phyloP scores from a whole-genome alignment of 2,888 invertebrate genomes.

The Xylocampa areola region DNA sequence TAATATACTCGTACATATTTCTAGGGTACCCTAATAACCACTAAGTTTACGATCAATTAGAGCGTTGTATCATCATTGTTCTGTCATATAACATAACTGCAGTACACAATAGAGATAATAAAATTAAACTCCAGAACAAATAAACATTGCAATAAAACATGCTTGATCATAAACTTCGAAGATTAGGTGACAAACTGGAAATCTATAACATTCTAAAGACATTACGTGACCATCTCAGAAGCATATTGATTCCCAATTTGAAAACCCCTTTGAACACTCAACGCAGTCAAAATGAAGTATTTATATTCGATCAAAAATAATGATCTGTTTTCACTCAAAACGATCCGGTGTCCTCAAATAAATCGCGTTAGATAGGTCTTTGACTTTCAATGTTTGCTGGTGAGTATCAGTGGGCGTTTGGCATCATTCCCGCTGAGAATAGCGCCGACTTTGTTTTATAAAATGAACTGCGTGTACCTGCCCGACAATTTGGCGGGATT shows the following conservation, averaged over 20 bases:
- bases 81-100: not conserved
- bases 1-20: constrained; percentile 7
- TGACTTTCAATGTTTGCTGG: constrained; percentile 46
- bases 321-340: constrained; percentile 35
- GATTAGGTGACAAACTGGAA: too few species aligned
- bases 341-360: constrained; percentile 16
- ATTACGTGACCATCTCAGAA: too few species aligned
- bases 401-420: constrained; percentile 50
- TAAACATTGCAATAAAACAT: constrained; percentile 6
- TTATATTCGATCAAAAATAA: constrained; percentile 47
- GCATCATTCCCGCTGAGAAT: constrained; percentile 58
- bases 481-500: constrained; percentile 26
- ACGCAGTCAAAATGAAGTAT: constrained; percentile 9
- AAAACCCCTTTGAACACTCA: not conserved
- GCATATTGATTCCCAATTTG: too few species aligned
- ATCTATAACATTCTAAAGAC: too few species aligned
- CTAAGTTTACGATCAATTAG: too few species aligned
- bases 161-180: not conserved
- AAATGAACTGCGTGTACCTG: constrained; percentile 25
- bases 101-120: too few species aligned
- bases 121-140: not conserved
- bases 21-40: constrained; percentile 1
- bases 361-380: constrained; percentile 53
- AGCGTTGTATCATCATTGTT: not conserved
- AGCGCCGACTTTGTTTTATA: constrained; percentile 47